A percentile compares a stretch with the other conserved stretches of the same genome.
Conservation (phyloP, 2,888 invertebrate genomes). For the Dasypogon diadema region DNA sequence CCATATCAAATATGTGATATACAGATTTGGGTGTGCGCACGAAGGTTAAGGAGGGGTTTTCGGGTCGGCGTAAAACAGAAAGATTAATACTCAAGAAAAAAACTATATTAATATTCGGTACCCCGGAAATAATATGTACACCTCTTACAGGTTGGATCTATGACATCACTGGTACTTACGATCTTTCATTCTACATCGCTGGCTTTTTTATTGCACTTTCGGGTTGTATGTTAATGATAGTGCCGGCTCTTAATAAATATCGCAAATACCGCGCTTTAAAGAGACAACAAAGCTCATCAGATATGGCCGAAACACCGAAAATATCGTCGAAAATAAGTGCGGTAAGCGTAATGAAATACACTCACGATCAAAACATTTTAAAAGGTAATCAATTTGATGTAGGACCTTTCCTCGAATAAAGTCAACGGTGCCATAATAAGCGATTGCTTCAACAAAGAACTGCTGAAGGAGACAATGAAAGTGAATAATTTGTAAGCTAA, state of each 20-base stretch:
- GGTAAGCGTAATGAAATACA: too few relatives aligned
- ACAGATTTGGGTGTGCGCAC: too few relatives aligned
- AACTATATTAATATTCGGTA: too few relatives aligned
- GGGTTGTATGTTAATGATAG: constrained; percentile 57
- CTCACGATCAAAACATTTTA: too few relatives aligned
- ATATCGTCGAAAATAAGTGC: constrained; percentile 43
- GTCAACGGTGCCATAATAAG: constrained; percentile 52
- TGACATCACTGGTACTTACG: constrained; percentile 82
- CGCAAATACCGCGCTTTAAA: constrained; percentile 62
- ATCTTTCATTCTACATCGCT: constrained; percentile 84
- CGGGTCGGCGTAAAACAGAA: too few relatives aligned
- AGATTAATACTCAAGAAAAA: too few relatives aligned
- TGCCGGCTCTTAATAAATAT: constrained; percentile 57
- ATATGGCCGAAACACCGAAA: constrained; percentile 53
- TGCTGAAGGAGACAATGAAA: constrained; percentile 49
- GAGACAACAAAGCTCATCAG: constrained; percentile 48
- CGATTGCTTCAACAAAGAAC: constrained; percentile 54
- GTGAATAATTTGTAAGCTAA: constrained; percentile 55
- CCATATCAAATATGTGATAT: too few relatives aligned
- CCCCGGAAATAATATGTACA: too few relatives aligned
- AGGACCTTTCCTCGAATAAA: constrained; percentile 27
- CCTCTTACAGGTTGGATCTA: constrained; percentile 83
- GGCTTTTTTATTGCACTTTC: constrained; percentile 77
- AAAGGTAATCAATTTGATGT: neutral
- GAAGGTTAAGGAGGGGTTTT: too few relatives aligned